Evolutionary conservation across 2,113 vertebrate species (phyloP).

Genomic region (Hydropotes inermis): DNA sequence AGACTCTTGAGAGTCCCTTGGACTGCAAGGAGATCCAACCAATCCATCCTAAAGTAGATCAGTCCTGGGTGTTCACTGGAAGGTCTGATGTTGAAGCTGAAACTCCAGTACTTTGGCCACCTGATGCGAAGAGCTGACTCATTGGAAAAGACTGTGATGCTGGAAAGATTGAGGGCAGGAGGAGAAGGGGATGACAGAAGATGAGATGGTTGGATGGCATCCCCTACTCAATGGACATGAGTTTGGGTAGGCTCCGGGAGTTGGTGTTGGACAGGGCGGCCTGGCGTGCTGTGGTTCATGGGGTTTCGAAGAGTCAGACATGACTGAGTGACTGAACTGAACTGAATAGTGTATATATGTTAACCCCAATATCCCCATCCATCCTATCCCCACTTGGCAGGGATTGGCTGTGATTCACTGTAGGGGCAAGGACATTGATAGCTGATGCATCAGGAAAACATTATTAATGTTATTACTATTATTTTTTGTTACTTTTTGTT

Average conservation of each 20-base stretch:
- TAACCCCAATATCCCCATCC: not conserved
- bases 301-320: fast-evolving
- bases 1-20: not conserved
- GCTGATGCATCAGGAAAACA: not conserved
- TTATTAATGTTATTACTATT: not conserved
- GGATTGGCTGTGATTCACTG: not conserved
- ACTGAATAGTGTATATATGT: not conserved
- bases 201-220: not conserved
- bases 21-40: not conserved
- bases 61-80: not conserved
- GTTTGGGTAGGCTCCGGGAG: not conserved
- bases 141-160: not conserved
- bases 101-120: not conserved
- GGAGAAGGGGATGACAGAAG: not conserved
- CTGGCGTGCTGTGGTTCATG: not conserved
- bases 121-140: not conserved
- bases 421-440: not conserved
- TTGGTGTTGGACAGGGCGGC: not conserved
- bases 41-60: not conserved
- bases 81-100: not conserved
- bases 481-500: not conserved
- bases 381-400: not conserved
- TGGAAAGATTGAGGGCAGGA: not conserved
- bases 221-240: not conserved
- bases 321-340: not conserved